A percentile compares a stretch with the other conserved stretches of the same genome.
phyloP scores from a whole-genome alignment of 2,113 vertebrate genomes.

The Nycticorax nycticorax region DNA sequence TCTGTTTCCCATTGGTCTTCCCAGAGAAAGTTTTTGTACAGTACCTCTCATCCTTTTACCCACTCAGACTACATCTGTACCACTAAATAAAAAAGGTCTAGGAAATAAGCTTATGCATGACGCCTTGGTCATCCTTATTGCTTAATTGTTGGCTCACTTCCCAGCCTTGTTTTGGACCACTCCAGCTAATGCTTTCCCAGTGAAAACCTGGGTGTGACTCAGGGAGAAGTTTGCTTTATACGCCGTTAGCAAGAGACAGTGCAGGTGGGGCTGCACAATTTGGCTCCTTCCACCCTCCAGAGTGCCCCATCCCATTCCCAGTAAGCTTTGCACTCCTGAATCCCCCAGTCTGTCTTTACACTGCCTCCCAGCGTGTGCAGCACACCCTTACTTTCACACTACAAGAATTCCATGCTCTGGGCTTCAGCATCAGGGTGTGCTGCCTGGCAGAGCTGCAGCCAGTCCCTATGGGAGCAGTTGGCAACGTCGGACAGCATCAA shows the following conservation, averaged over 20 bases:
- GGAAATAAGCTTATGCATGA: background rate
- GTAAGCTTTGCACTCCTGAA: background rate
- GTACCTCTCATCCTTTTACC: background rate
- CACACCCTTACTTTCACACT: background rate
- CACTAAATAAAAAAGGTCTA: background rate
- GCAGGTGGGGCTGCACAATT: background rate
- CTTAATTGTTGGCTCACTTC: background rate
- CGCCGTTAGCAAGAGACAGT: background rate
- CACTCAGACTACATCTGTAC: background rate
- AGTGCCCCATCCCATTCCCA: background rate
- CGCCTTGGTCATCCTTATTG: background rate
- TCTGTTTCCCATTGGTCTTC: background rate
- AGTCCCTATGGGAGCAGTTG: background rate
- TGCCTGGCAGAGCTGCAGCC: background rate
- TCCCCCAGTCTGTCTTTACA: background rate
- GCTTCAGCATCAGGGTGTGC: background rate
- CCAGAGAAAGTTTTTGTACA: background rate
- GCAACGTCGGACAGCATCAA: background rate
- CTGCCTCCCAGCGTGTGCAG: background rate
- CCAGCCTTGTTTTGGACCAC: background rate
- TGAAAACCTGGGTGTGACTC: background rate
- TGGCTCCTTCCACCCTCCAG: background rate
- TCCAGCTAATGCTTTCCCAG: background rate
- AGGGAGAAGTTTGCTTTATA: background rate
- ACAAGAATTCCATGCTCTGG: background rate